Base-by-base conservation (phyloP, 2,113 vertebrate genomes). In the Synodontis membranacea region DNA sequence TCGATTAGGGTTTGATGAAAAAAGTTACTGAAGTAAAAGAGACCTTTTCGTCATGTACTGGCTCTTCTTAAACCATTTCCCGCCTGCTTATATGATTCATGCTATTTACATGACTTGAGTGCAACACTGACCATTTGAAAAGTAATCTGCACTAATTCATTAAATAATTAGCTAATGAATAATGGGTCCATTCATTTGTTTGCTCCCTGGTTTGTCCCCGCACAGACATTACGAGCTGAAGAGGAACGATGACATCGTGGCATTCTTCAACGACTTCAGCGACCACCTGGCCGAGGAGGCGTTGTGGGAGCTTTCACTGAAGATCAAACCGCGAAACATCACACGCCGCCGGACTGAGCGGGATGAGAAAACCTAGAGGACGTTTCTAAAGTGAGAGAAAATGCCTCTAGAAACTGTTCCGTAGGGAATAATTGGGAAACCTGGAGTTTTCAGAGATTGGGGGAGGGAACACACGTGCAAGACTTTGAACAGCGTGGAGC, bases 271-370 rank as follows among this genome's bases (percentile, higher is more conserved):
- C 0, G 98, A 99, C 90, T 99, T 99, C 95, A 98, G 97, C 2
- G 98, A 99, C 93, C 98, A 99, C 93, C 94, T 99, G 91, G 98
- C 98, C 0, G 98, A 99, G 93, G 98, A 99, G 93, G 98, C 98
- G 5, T 90, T 99, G 37, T 99, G 98, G 98, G 98, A 99, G 90
- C 96, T 99, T 60, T 99, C 98, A 23, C 95, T 99, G 87, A 99
- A 99, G 93, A 99, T 99, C 93, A 99, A 99, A 86, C 98, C 98
- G 15, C 94, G 97, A 31, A 99, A 98, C 94, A 97, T 99, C 76
- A 93, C 96, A 0, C 92, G 98, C 83, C 94, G 97, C 80, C 98
- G 97, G 90, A 99, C 98, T 42, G 97, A 99, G 25, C 95, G 98
- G 0, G 98, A 99, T 64, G 98, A 99, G 93, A 99, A 99, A 89